These are phyloP conservation scores for Suncus etruscus DNA, from an alignment of 2,113 vertebrate genomes.

Conservation along the genomic window DNA sequence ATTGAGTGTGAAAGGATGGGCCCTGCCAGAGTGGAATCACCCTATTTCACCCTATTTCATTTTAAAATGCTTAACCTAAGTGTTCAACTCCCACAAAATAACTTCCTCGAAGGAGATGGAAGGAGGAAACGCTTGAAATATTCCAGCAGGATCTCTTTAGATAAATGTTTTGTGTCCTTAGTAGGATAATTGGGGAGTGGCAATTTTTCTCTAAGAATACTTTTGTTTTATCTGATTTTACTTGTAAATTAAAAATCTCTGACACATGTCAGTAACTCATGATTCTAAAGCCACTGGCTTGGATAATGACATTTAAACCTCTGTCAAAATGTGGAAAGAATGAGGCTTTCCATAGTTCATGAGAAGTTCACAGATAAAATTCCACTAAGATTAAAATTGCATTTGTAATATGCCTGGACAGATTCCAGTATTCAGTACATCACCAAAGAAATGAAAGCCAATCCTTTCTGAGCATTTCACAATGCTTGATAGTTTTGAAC, in stretches of 20 bases:
- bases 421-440: background rate
- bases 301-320: background rate
- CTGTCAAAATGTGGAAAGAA: background rate
- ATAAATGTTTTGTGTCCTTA: background rate
- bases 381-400: slow-evolving; percentile 30
- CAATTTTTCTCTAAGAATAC: background rate
- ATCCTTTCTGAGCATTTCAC: background rate
- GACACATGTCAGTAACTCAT: background rate
- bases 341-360: background rate
- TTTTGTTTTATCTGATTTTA: background rate
- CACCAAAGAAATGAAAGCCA: background rate
- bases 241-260: background rate
- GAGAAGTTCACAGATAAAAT: background rate
- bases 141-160: background rate
- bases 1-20: too few species aligned
- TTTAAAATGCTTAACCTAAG: background rate
- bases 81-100: background rate
- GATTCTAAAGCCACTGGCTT: background rate
- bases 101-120: background rate
- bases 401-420: background rate
- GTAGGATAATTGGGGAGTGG: background rate
- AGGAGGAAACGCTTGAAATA: slow-evolving; percentile 1
- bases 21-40: too few species aligned
- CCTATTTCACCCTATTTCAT: too few species aligned
- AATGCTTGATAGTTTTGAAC: slow-evolving; percentile 26